Percentiles rank a stretch among this genome's conserved stretches.
These are phyloP conservation scores for Hephaestus fuliginosus DNA, from an alignment of 2,797 vertebrate genomes.

Conservation along the genomic window DNA sequence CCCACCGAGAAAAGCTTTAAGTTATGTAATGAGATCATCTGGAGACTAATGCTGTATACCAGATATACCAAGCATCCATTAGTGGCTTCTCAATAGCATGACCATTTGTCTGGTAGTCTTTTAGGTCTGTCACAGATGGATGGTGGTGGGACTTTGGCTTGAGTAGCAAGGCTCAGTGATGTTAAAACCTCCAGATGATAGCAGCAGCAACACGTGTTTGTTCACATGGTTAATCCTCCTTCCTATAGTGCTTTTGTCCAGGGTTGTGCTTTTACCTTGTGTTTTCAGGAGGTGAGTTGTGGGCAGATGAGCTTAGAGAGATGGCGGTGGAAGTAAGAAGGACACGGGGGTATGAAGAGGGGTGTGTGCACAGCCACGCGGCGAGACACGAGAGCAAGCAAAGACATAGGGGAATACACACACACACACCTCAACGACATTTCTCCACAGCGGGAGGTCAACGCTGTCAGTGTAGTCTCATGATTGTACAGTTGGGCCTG, in stretches of 20 bases:
- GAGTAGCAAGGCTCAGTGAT: slow-evolving; percentile 32
- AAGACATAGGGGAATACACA: slow-evolving; percentile 6
- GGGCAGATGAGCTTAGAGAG: neutral
- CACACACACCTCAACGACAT: slow-evolving; percentile 11
- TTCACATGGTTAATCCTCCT: slow-evolving; percentile 50
- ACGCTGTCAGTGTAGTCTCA: neutral
- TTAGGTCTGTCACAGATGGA: slow-evolving; percentile 55
- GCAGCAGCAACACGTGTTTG: slow-evolving; percentile 35
- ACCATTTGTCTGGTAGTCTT: slow-evolving; percentile 62
- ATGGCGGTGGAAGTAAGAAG: slow-evolving; percentile 26
- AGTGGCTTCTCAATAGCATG: slow-evolving; percentile 60
- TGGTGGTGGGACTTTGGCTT: slow-evolving; percentile 37
- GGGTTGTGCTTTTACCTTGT: slow-evolving; percentile 18
- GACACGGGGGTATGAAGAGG: slow-evolving; percentile 10
- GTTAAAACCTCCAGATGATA: slow-evolving; percentile 57
- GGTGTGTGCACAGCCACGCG: slow-evolving; percentile 21
- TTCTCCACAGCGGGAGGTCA: neutral
- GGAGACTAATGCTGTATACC: slow-evolving; percentile 58
- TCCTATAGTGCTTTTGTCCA: slow-evolving; percentile 50
- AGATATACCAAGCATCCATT: slow-evolving; percentile 64
- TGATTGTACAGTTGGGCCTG: neutral
- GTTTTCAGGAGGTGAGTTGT: slow-evolving; percentile 19
- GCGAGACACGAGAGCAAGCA: neutral
- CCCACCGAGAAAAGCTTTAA: slow-evolving; percentile 47
- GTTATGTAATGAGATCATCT: slow-evolving; percentile 80